Percentiles rank a stretch among this genome's conserved stretches.
These are phyloP conservation scores for Pseudomyrmex flavicornis DNA, from an alignment of 1,140 invertebrate species.

Conservation along the genomic window DNA sequence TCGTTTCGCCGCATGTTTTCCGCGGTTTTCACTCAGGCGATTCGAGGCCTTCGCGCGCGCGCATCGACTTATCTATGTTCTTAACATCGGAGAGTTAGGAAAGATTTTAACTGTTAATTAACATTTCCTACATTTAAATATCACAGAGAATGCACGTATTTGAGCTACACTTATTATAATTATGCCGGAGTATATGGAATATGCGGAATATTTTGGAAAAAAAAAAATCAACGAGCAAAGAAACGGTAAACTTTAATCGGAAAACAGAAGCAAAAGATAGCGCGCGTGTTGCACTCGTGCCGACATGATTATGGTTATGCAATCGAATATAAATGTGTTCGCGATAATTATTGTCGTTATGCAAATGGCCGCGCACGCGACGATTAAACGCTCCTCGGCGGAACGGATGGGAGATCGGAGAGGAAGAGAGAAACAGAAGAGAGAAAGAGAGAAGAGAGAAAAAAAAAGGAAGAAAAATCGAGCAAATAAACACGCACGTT, in stretches of 20 bases:
- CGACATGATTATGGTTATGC: not conserved
- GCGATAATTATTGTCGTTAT: conserved; percentile 56
- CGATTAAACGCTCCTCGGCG: conserved; percentile 40
- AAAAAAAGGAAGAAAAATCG: conserved; percentile 22
- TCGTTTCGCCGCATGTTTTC: not conserved
- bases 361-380: conserved; percentile 28
- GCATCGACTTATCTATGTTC: too few species aligned
- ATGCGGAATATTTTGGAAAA: not conserved
- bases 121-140: too few species aligned
- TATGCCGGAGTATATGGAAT: not conserved
- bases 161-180: not conserved
- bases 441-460: not conserved
- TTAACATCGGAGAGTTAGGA: too few species aligned
- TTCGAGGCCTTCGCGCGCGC: too few species aligned
- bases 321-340: conserved; percentile 40
- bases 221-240: not conserved
- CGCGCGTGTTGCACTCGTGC: not conserved
- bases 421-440: conserved; percentile 6
- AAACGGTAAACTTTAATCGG: not conserved
- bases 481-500: conserved; percentile 49
- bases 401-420: conserved; percentile 10
- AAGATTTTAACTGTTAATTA: too few species aligned
- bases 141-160: too few species aligned
- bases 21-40: not conserved
- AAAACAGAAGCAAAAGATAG: not conserved